Base-by-base conservation (phyloP, 2,888 invertebrate species). In the Cataglyphis altisquamis region DNA sequence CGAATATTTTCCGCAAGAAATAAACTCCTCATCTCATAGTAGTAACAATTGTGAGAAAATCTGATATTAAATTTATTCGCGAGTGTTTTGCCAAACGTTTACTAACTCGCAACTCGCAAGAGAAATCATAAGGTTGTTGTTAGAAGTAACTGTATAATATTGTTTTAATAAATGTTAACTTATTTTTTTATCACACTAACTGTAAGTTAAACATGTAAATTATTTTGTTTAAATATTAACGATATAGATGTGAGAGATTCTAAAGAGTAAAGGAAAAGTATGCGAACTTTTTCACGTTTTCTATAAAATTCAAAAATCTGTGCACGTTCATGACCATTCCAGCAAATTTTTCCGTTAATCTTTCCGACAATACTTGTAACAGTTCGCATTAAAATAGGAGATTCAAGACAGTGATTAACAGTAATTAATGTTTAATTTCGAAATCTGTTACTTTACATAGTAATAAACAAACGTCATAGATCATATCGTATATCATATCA, bases 401-500 rank as follows among this genome's bases (percentile, higher is more conserved):
- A 86, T 88, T 73, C 70, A 86, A 84, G 63, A 78, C 82, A 84
- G 86, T 18, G 10, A 41, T 48, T 90, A 91, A 91, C 90, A 90
- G 90, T 90, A 89, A 91, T 91, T 91, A 91, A 90, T 93, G 91
- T 94, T 93, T 94, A 94, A 94, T 94, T 94, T 93, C 92, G 93
- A 94, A 94, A 92, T 92, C 91, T 93, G 92, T 94, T 91, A 92
- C 93, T 93, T 93, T 93, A 94, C 93, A 93, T 93, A 92, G 92
- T 93, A 94, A 92, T 94, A 93, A 94, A 94, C 92, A 93, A 94
- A 93, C 89, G 90, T 93, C 91, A 91, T 93, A 94, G 93, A 93
- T 92, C 92, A 93, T 92, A 92, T 93, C 78, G 60, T 78, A 78
- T 78, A 72, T 78, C 78, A 70, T 78, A 78, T 78, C 60, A 45